Conservation (phyloP, 2,888 invertebrate genomes). For the Cataglyphis rosenhaueri region DNA sequence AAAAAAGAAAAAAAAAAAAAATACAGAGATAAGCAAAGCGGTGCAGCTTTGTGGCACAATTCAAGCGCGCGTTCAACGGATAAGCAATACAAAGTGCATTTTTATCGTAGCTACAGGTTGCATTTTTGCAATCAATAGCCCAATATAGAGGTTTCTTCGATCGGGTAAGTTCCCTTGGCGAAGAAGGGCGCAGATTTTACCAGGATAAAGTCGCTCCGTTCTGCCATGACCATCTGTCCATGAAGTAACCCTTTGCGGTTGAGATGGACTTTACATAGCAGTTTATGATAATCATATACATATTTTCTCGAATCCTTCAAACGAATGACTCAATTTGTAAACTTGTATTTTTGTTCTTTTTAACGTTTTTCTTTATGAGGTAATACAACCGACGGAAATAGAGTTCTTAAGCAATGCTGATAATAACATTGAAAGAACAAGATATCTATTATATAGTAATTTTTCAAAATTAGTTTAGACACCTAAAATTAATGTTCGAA, state of each 20-base stretch:
- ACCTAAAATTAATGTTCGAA: background rate
- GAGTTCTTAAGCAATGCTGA: background rate
- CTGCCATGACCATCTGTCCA: slow-evolving; percentile 1
- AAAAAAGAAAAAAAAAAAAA: background rate
- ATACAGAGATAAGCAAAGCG: background rate
- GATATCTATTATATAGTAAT: background rate
- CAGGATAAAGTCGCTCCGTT: slow-evolving; percentile 15
- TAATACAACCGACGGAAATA: background rate
- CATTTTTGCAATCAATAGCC: slow-evolving; percentile 33
- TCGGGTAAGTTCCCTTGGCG: slow-evolving; percentile 1
- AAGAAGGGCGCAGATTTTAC: slow-evolving; percentile 19
- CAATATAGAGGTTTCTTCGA: slow-evolving; percentile 22
- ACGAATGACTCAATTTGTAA: slow-evolving; percentile 20
- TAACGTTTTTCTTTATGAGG: background rate
- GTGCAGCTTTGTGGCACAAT: background rate
- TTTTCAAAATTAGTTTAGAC: background rate
- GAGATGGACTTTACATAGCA: background rate
- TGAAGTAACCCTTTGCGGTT: slow-evolving; percentile 7
- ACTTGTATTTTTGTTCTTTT: background rate
- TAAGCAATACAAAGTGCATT: slow-evolving; percentile 23
- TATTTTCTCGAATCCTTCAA: slow-evolving; percentile 16
- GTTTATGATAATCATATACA: slow-evolving; percentile 12
- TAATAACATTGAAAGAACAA: background rate
- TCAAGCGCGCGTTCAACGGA: background rate
- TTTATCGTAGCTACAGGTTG: slow-evolving; percentile 40